Conservation (phyloP, 2,797 vertebrate genomes). For the Danio choprae region DNA sequence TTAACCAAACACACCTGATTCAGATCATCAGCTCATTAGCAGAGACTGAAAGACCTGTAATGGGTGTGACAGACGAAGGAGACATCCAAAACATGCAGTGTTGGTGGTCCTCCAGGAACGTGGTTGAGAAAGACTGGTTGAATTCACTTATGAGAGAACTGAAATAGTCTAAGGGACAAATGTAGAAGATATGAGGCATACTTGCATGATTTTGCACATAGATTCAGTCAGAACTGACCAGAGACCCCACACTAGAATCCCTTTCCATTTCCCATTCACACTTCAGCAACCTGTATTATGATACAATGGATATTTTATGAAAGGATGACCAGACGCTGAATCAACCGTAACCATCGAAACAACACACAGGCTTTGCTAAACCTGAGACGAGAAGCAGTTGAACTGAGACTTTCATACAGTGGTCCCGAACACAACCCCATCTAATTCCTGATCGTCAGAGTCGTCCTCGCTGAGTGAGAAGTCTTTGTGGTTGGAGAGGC, state of each 20-base stretch:
- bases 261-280: not conserved
- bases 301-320: not conserved
- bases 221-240: not conserved
- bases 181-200: not conserved
- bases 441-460: slow-evolving; percentile 68
- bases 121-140: no score
- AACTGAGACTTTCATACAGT: slow-evolving; percentile 71
- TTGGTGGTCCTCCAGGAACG: no score
- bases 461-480: slow-evolving; percentile 75
- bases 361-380: slow-evolving; percentile 4
- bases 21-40: no score
- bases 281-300: slow-evolving; percentile 1
- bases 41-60: no score
- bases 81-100: no score
- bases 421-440: slow-evolving; percentile 78
- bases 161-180: not conserved
- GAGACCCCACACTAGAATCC: not conserved
- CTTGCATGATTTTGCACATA: not conserved
- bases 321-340: slow-evolving; percentile 15
- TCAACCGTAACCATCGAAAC: slow-evolving; percentile 16
- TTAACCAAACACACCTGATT: no score
- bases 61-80: no score
- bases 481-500: slow-evolving; percentile 70
- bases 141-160: not conserved
- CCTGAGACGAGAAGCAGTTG: slow-evolving; percentile 4